Base-by-base conservation (phyloP, 53 echinoderm and acorn worm species). In the Temnopleurus reevesii region DNA sequence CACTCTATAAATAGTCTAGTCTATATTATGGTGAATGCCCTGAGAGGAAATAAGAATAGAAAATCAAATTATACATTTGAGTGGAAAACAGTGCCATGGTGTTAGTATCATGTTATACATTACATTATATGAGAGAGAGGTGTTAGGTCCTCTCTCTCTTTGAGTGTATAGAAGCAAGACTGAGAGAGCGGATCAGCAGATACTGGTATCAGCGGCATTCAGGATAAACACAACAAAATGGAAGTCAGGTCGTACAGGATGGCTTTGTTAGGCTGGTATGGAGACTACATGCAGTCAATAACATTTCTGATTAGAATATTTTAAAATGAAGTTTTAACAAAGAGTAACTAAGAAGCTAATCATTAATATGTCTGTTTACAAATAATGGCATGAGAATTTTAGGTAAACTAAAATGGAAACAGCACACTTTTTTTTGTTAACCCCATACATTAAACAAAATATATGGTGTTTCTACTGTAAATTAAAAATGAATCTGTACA, bases 161-260 rank as follows among this genome's bases (percentile, higher is more conserved):
- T 49, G 12, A 33, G 10, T 55, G 17, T 27, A 59, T 41, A 87
- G 88, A 87, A 87, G 88, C 88, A 87, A 87, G 88, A 87, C 88
- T 47, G 88, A 87, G 33, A 87, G 88, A 66, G 88, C 88, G 88
- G 65, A 87, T 87, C 88, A 87, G 51, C 88, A 33, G 34, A 4
- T 53, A 0, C 88, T 87, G 71, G 53, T 30, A 12, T 65, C 53
- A 51, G 35, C n/a, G n/a, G 53, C 88, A 87, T 87, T 87, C 88
- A 51, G 88, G 88, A 87, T 8, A 8, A 87, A 87, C 60, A 66
- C 87, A 87, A 87, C 88, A 87, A 87, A 87, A 87, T 87, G 88
- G 88, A 65, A 51, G 71, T 51, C 88, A 26, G 86, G 1, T 5
- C 31, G 43, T 7, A 27, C 71, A 49, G 71, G 88, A 55, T 87